These are phyloP conservation scores for Druon quercuslanigerum DNA, from an alignment of 1,140 invertebrate species.

Conservation along the genomic window DNA sequence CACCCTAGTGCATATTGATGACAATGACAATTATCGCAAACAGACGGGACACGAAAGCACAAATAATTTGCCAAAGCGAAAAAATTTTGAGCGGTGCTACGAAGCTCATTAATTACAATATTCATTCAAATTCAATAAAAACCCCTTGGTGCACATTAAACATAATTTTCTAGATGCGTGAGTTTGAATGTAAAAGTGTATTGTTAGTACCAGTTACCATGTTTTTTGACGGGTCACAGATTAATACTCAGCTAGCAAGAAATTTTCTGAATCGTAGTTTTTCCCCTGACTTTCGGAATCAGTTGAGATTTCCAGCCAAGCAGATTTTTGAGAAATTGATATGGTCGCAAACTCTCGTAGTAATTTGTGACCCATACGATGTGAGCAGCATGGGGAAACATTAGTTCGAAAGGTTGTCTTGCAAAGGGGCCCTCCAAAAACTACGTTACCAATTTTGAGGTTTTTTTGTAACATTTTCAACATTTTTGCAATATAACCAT, in stretches of 20 bases:
- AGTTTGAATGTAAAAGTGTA: slow-evolving; percentile 26
- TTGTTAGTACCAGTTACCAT: slow-evolving; percentile 51
- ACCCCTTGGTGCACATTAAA: slow-evolving; percentile 62
- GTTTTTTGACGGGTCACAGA: slow-evolving; percentile 47
- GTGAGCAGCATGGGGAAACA: slow-evolving; percentile 12
- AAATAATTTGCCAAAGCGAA: slow-evolving; percentile 47
- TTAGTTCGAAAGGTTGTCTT: slow-evolving; percentile 19
- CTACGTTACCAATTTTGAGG: no score
- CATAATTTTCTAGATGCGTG: slow-evolving; percentile 68
- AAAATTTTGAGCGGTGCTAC: slow-evolving; percentile 26
- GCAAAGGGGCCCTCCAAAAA: not conserved
- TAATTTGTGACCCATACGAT: slow-evolving; percentile 48
- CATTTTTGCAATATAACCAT: no score
- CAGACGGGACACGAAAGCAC: slow-evolving; percentile 49
- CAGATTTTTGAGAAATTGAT: not conserved
- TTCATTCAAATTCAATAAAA: slow-evolving; percentile 4
- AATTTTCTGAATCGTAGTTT: slow-evolving; percentile 7
- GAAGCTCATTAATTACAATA: slow-evolving; percentile 36
- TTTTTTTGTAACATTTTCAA: no score
- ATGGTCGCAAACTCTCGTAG: slow-evolving; percentile 38
- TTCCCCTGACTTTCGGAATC: not conserved
- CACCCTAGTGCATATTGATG: no score
- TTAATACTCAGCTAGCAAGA: slow-evolving; percentile 42
- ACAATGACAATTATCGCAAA: slow-evolving; percentile 44
- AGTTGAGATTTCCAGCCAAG: not conserved